Base-by-base conservation (phyloP, 1,140 invertebrate genomes). In the Lethocerus indicus region DNA sequence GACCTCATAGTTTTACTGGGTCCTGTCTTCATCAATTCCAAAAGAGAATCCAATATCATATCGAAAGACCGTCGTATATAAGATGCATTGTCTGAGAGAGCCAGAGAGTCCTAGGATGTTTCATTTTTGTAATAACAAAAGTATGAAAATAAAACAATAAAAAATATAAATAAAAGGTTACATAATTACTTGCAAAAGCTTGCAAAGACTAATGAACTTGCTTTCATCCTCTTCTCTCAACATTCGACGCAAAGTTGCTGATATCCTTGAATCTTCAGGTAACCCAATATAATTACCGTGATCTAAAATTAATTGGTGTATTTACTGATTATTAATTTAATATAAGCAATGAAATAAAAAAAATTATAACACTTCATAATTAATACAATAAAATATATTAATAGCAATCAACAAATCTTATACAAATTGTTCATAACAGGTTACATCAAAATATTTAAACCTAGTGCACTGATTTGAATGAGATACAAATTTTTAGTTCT, bases 1-100 rank as follows among this genome's bases (percentile, higher is more conserved):
- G 35, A 13, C 41, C 45, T 45, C 26, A 40, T 46, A 7, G 27
- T 18, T 1, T 28, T 16, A 12, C 16, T 53, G 16, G 32, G 37
- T n/a, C 41, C 42, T 35, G 27, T 49, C 3, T 36, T 16, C 29
- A 53, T 28, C 14, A 53, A 20, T 14, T 46, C 47, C 36, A 44
- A 46, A 5, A 53, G 27, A 13, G 47, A 45, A 7, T 53, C 52
- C 12, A 49, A 24, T 7, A 53, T 53, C 23, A 43, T 49, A 6
- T 53, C 52, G 16, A 53, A 24, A 12, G 52, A 50, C 18, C 52
- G 36, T 28, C 52, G 26, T 4, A 53, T 53, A 37, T 53, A 53
- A 14, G 47, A 39, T 12, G 47, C 48, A 46, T 53, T 53, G 4
- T 53, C 52, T 24, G 52, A 24, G 5, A 50, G 48, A 9, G 52